Conservation (phyloP, 2,113 vertebrate species). For the Xyrauchen texanus region DNA sequence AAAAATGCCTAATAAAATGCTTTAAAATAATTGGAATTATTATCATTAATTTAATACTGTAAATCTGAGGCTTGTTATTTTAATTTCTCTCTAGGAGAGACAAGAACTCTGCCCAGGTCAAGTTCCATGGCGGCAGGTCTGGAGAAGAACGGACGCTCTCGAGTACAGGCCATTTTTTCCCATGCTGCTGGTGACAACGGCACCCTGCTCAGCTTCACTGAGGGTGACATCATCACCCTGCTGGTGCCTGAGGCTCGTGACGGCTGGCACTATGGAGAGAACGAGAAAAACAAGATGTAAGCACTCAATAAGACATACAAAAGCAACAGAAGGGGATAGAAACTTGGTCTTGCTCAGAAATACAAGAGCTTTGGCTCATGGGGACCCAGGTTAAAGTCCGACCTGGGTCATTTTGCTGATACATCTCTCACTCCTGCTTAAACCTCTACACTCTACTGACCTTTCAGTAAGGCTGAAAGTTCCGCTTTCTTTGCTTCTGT, state of each 20-base stretch:
- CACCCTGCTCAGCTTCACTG: constrained; percentile 95
- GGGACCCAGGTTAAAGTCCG: no score
- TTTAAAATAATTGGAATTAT: no score
- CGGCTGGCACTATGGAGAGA: constrained; percentile 98
- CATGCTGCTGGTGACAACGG: constrained; percentile 92
- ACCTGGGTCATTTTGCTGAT: no score
- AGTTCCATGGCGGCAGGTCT: constrained; percentile 98
- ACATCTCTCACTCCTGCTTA: no score
- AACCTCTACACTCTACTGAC: no score
- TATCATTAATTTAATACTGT: no score
- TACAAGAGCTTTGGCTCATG: no score
- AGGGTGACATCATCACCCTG: constrained; percentile 94
- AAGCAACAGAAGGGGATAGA: not conserved
- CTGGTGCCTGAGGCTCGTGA: constrained; percentile 96
- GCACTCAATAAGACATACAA: constrained; percentile 36
- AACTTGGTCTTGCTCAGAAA: not conserved
- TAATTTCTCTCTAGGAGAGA: constrained; percentile 80
- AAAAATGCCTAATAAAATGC: no score
- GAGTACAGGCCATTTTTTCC: constrained; percentile 97
- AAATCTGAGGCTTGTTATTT: no score
- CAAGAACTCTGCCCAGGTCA: constrained; percentile 92
- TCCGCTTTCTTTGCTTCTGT: no score
- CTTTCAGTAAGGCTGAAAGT: no score
- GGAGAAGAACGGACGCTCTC: constrained; percentile 89
- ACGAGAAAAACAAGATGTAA: constrained; percentile 97